phyloP scores from a whole-genome alignment of 2,888 invertebrate species.

The Leptopterna dolabrata region DNA sequence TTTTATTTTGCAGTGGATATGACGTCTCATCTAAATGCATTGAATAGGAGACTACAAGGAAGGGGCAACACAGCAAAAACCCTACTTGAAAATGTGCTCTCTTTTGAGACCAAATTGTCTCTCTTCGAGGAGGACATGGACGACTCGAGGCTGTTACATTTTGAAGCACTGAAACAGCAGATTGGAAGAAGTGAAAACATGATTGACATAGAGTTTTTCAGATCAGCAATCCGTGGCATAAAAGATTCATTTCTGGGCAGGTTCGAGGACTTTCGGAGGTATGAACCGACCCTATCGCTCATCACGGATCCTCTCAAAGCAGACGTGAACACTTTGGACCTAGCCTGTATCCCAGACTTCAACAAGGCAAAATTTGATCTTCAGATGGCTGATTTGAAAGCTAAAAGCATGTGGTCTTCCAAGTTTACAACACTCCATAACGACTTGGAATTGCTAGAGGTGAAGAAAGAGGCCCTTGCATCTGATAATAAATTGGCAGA shows the following conservation, averaged over 20 bases:
- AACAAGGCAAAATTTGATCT: not conserved
- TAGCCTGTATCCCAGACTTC: not conserved
- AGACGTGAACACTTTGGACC: not conserved
- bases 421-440: not conserved
- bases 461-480: too few species aligned
- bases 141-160: not conserved
- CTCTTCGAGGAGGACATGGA: not conserved
- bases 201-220: not conserved
- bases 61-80: not conserved
- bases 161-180: not conserved
- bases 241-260: not conserved
- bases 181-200: not conserved
- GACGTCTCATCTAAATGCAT: not conserved
- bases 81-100: not conserved
- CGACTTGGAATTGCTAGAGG: not conserved
- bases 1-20: not conserved
- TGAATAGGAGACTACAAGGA: not conserved
- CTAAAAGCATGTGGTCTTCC: not conserved
- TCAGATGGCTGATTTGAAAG: not conserved
- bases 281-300: not conserved
- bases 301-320: not conserved
- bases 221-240: not conserved
- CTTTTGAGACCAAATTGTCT: not conserved
- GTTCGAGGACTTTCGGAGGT: not conserved
- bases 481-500: too few species aligned